Evolutionary conservation across 1,140 invertebrate species (phyloP).

Genomic region (Aphelinus atriplicis): DNA sequence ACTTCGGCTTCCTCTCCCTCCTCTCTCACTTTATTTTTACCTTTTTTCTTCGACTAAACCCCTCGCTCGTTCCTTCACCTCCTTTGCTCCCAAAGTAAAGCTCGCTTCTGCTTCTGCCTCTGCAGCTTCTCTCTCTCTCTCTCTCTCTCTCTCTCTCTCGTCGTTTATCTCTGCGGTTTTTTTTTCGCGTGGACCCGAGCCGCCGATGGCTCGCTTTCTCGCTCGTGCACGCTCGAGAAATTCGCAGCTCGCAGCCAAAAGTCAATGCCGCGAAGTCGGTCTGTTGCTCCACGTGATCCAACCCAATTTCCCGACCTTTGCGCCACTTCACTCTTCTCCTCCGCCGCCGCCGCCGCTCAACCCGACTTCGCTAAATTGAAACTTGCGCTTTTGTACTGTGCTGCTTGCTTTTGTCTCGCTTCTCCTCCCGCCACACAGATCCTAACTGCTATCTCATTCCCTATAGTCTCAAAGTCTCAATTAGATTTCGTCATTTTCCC

Average conservation of each 20-base stretch:
- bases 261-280: conserved; percentile 26
- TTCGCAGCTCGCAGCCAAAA: conserved; percentile 6
- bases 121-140: background rate
- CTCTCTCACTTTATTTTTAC: background rate
- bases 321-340: conserved; percentile 1
- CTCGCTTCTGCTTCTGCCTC: background rate
- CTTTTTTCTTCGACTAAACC: conserved; percentile 1
- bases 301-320: conserved; percentile 39
- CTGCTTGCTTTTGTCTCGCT: conserved; percentile 15
- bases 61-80: conserved; percentile 6
- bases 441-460: no score
- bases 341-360: background rate
- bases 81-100: conserved; percentile 1
- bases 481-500: no score
- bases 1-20: conserved; percentile 21
- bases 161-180: background rate
- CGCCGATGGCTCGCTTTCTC: background rate
- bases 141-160: background rate
- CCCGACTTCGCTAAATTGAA: conserved; percentile 17
- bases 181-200: no score
- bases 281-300: conserved; percentile 26
- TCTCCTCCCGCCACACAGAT: background rate
- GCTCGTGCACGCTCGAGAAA: conserved; percentile 13
- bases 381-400: background rate
- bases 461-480: no score